These are phyloP conservation scores for Mus minutoides DNA, from an alignment of 2,797 vertebrate species.

Conservation along the genomic window DNA sequence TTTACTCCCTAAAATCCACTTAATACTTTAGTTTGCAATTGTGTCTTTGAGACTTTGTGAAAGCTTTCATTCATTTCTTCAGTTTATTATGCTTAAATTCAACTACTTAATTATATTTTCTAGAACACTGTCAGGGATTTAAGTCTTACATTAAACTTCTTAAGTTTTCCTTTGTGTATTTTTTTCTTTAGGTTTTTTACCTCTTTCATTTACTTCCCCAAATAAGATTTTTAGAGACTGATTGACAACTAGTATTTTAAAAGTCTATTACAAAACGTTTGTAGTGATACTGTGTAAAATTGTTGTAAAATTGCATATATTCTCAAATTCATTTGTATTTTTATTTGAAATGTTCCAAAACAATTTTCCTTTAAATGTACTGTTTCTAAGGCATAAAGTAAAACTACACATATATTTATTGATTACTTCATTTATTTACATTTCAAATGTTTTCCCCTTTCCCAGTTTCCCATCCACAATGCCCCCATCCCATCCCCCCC, in stretches of 20 bases:
- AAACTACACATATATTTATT: not conserved
- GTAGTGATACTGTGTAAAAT: not conserved
- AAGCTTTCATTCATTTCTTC: constrained; percentile 56
- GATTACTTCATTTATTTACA: too few relatives aligned
- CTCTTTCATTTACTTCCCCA: not conserved
- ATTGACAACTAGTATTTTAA: not conserved
- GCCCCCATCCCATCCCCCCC: too few relatives aligned
- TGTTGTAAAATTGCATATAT: not conserved
- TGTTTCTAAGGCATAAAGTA: not conserved
- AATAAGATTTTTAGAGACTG: not conserved
- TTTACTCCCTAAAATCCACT: not conserved
- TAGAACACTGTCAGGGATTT: constrained; percentile 32
- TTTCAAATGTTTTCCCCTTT: too few relatives aligned
- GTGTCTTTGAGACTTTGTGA: not conserved
- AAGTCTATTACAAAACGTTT: not conserved
- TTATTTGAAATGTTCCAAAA: not conserved
- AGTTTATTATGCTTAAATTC: constrained; percentile 30
- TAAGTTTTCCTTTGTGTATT: constrained; percentile 39
- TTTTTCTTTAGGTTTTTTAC: constrained; percentile 37
- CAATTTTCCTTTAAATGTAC: not conserved
- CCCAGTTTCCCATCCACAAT: too few relatives aligned
- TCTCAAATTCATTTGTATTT: not conserved
- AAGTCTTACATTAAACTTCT: constrained; percentile 43
- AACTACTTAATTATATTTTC: constrained; percentile 66
- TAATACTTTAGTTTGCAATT: constrained; percentile 35